Conservation (phyloP, 2,888 invertebrate species). For the Tupiocoris notatus region DNA sequence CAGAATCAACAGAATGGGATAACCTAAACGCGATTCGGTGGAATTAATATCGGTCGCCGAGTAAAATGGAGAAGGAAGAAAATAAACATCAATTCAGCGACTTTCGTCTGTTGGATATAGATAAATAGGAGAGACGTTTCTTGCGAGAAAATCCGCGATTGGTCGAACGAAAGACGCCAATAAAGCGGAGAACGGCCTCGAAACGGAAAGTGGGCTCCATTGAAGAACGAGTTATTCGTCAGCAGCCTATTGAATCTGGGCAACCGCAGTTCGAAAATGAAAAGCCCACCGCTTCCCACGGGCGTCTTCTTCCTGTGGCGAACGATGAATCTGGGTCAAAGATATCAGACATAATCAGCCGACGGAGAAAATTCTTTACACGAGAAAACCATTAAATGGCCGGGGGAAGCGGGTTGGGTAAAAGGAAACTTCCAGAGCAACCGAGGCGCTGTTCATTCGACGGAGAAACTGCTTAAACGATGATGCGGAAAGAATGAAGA, state of each 20-base stretch:
- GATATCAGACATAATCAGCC: neutral
- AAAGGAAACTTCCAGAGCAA: neutral
- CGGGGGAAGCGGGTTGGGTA: neutral
- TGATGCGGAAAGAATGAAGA: neutral
- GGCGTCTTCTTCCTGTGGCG: neutral
- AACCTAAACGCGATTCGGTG: too few relatives aligned
- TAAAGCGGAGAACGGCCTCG: neutral
- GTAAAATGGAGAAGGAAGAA: too few relatives aligned
- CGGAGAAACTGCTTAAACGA: neutral
- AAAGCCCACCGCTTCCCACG: neutral
- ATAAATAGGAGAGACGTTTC: neutral
- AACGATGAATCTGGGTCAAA: neutral
- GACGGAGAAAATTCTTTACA: neutral
- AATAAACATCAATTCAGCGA: too few relatives aligned
- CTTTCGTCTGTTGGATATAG: conserved; percentile 2
- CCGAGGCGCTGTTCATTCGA: too few relatives aligned
- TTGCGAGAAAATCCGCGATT: neutral
- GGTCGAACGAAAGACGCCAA: neutral
- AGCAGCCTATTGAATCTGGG: neutral
- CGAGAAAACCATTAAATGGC: neutral
- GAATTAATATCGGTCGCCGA: too few relatives aligned
- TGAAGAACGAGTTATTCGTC: neutral
- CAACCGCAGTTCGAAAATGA: neutral
- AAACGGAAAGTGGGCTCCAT: neutral
- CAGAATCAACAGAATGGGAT: too few relatives aligned